Base-by-base conservation (phyloP, 2,797 vertebrate species). In the Syngnathus acus region DNA sequence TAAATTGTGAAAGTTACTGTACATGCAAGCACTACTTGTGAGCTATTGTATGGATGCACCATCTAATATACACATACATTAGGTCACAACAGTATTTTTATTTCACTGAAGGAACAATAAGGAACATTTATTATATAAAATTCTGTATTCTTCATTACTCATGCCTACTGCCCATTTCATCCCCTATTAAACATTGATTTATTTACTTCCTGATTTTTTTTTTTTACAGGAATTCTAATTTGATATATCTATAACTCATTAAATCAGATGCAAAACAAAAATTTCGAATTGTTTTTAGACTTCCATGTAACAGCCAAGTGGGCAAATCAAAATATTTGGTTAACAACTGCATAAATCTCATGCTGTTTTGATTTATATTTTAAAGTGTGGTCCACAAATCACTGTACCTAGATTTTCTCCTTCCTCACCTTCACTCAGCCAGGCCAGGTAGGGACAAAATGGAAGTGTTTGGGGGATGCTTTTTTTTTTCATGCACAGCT, bases 401-500 rank as follows among this genome's bases (percentile, higher is more conserved):
- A 58, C 5, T 61, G 38, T 14, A 13, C 11, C 5, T 60, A 19
- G 17, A 60, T 19, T 11, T 40, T 38, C 32, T n/a, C 19, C 39
- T 16, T 21, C 10, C 21, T 21, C 10, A 61, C 10, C 39, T 5
- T 11, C 38, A 19, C 17, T 11, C 19, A n/a, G 45, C 81, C 78
- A 81, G 73, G 68, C 77, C 76, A 85, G 82, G 86, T 76, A 68
- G 72, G 77, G 83, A 82, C 72, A 86, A 79, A 89, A 79, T 67
- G 78, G 78, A 89, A 86, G 75, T 72, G 72, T 85, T 87, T 79
- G 74, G 71, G 70, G 72, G 68, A 69, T 72, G 75, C 65, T 50
- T 76, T 85, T 85, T 77, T 32, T 32, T 32, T 32, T 32, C 4
- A 32, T 32, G 68, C 38, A 60, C 65, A 55, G 74, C 48, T 6